These are phyloP conservation scores for Sinella curviseta DNA, from an alignment of 1,140 invertebrate genomes.

Conservation along the genomic window DNA sequence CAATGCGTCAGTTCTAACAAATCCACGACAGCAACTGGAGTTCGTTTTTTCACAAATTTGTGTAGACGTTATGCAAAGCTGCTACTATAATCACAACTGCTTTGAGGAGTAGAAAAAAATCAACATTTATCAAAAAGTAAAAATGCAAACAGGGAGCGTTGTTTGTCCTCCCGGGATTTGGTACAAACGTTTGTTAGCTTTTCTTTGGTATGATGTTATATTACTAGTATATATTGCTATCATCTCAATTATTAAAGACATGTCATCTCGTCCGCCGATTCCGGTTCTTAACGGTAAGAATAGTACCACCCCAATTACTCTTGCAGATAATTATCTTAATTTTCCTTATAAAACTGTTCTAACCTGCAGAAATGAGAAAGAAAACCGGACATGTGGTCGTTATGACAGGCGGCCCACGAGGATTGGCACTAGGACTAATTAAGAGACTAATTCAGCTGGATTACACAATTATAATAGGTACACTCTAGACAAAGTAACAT, in stretches of 20 bases:
- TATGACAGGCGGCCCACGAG: constrained; percentile 81
- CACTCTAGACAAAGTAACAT: no score
- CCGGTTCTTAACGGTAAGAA: background rate
- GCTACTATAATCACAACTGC: no score
- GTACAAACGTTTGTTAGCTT: background rate
- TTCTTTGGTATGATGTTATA: background rate
- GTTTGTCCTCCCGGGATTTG: constrained; percentile 16
- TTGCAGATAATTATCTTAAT: no score
- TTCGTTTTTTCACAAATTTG: no score
- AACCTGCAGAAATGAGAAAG: constrained; percentile 51
- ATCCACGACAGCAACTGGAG: no score
- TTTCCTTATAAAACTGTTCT: background rate
- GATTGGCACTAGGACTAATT: constrained; percentile 78
- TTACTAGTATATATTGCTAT: background rate
- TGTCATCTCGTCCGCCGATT: background rate
- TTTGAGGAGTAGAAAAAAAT: no score
- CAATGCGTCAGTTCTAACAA: no score
- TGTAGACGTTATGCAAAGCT: no score
- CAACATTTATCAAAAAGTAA: no score
- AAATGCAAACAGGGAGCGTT: no score
- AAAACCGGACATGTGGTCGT: constrained; percentile 71
- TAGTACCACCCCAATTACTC: no score
- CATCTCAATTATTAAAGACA: background rate
- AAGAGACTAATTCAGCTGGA: constrained; percentile 75
- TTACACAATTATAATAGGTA: constrained; percentile 82